A percentile compares a stretch with the other conserved stretches of the same genome.
phyloP scores from a whole-genome alignment of 2,888 invertebrate genomes.

The Metellina segmentata region DNA sequence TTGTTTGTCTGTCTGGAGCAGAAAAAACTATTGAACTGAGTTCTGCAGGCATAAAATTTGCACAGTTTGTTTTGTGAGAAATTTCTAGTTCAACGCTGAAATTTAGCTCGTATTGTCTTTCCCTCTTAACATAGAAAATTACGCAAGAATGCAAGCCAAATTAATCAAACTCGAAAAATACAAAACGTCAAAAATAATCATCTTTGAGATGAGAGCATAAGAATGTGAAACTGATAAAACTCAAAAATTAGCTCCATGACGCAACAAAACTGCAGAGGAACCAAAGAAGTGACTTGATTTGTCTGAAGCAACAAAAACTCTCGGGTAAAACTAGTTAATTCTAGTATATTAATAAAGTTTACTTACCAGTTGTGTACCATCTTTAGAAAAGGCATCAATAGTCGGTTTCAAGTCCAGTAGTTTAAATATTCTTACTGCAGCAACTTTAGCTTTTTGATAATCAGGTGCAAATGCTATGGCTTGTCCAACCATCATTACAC shows the following conservation, averaged over 20 bases:
- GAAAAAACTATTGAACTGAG: too few species aligned
- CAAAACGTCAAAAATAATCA: neutral
- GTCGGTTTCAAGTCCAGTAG: conserved; percentile 85
- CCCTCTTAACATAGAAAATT: too few species aligned
- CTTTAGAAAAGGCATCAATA: conserved; percentile 81
- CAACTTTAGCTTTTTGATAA: conserved; percentile 88
- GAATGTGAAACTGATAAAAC: neutral
- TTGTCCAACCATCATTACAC: conserved; percentile 90
- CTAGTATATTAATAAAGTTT: neutral
- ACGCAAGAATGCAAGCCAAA: neutral
- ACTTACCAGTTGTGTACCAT: conserved; percentile 78
- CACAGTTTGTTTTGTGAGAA: too few species aligned
- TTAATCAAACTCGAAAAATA: neutral
- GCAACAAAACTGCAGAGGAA: too few species aligned
- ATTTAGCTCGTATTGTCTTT: too few species aligned
- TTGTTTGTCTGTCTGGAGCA: too few species aligned
- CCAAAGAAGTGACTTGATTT: too few species aligned
- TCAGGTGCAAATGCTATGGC: conserved; percentile 90
- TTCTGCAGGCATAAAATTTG: too few species aligned
- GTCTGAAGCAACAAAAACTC: too few species aligned
- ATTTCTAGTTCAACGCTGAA: too few species aligned
- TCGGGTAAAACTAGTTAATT: neutral
- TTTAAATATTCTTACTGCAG: conserved; percentile 86
- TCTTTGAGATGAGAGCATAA: too few species aligned
- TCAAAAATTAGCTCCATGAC: too few species aligned